Base-by-base conservation (phyloP, 2,888 invertebrate species). In the Pandemis cinnamomeana region DNA sequence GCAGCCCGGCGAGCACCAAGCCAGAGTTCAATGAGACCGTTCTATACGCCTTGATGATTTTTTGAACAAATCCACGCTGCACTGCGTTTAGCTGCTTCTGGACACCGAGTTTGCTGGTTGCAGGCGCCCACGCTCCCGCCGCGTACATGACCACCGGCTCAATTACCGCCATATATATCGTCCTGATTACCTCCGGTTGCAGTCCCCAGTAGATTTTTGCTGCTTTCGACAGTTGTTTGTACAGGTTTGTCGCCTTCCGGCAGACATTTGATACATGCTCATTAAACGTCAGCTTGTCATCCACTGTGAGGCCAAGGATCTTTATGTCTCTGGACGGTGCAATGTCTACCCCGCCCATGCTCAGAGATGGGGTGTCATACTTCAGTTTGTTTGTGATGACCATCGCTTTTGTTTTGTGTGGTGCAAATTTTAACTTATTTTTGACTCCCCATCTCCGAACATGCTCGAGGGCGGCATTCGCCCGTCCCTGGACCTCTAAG, bases 11-110 rank as follows among this genome's bases (percentile, higher is more conserved):
- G 8, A 79, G 71, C 3, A 76, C 7, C 13, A 78, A 66, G 0
- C 77, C 78, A 8, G 79, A 73, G 66, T 77, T 72, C 2, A 79
- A 72, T 2, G 79, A 79, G 5, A 74, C 75, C 0, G 79, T 79
- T 0, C 75, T 20, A 53, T 77, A 75, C 0, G 76, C 60, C 53
- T 68, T 75, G 0, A n/a, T 11, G 0, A 78, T 41, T 44, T 77
- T 79, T n/a, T 76, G 76, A 0, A 67, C 75, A 36, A 79, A 76
- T 0, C 75, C 76, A 1, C 77, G 15, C 11, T 78, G 77, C 0
- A 76, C 69, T 0, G 20, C 11, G 48, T 63, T 44, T 0, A 76
- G 70, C 7, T 73, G 51, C 15, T 71, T 72, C 4, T 11, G 3
- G 0, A 71, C 11, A 0, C 62, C 36, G 1, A 60, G 5, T 10